Conservation (phyloP, 1,140 invertebrate species). For the Listronotus oregonensis region DNA sequence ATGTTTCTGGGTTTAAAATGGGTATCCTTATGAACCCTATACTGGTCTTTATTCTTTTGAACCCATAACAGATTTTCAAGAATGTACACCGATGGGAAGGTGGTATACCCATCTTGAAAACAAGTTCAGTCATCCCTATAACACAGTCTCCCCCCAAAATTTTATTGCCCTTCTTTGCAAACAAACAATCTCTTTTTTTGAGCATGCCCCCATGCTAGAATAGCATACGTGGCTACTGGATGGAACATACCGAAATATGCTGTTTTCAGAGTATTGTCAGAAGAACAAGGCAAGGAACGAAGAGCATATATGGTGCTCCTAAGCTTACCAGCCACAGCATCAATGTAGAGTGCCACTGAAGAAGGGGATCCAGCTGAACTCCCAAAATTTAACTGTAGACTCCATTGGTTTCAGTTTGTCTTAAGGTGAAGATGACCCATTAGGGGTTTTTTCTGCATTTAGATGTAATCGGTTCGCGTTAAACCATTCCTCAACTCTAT, state of each 20-base stretch:
- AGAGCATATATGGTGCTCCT: no score
- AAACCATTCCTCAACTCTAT: constrained; percentile 1
- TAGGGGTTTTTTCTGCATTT: not conserved
- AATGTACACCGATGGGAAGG: no score
- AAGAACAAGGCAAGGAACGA: no score
- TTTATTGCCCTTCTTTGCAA: constrained; percentile 3
- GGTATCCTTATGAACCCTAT: no score
- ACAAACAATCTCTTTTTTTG: not conserved
- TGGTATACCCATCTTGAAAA: no score
- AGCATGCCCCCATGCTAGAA: constrained; percentile 6
- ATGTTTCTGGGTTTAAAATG: no score
- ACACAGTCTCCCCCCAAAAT: not conserved
- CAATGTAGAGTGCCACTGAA: constrained; percentile 1
- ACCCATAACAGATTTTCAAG: no score
- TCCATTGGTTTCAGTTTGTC: not conserved
- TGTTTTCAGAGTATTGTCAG: not conserved
- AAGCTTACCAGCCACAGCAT: not conserved
- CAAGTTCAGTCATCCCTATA: no score
- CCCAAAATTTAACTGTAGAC: not conserved
- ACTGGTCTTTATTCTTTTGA: no score
- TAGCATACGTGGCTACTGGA: constrained; percentile 10
- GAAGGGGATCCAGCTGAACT: not conserved
- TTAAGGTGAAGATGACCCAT: not conserved
- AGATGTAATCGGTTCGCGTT: no score
- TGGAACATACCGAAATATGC: no score